These are phyloP conservation scores for Hoplias malabaricus DNA, from an alignment of 2,113 vertebrate species.

Conservation along the genomic window DNA sequence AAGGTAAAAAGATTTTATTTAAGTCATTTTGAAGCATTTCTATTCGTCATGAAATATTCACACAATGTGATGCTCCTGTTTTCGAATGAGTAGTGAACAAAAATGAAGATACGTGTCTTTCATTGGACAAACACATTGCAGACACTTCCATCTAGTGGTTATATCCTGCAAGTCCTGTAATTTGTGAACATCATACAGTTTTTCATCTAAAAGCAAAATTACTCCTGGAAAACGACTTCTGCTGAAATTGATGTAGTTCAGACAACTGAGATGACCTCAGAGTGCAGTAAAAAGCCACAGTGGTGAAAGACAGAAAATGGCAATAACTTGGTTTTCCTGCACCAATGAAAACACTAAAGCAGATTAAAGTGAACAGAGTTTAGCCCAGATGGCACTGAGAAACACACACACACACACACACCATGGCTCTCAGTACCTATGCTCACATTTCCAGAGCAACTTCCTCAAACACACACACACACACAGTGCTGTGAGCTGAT, in stretches of 20 bases:
- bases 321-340: background rate
- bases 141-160: slow-evolving; percentile 30
- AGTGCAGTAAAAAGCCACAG: background rate
- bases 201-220: background rate
- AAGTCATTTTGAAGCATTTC: too few species aligned
- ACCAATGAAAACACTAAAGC: background rate
- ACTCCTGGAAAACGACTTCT: background rate
- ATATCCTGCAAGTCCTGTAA: background rate
- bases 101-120: too few species aligned
- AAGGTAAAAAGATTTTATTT: too few species aligned
- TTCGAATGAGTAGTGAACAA: background rate
- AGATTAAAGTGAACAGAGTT: background rate
- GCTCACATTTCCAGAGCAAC: background rate
- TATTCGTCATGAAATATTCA: too few species aligned
- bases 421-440: background rate
- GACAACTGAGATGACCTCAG: background rate
- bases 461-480: slow-evolving; percentile 13
- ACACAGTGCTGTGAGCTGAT: slow-evolving; percentile 25
- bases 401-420: background rate
- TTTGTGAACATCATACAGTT: background rate
- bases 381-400: background rate
- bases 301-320: background rate
- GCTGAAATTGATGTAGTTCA: background rate
- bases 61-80: background rate
- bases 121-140: background rate